phyloP scores from a whole-genome alignment of 2,888 invertebrate genomes.

The Drosophila vallismaia region DNA sequence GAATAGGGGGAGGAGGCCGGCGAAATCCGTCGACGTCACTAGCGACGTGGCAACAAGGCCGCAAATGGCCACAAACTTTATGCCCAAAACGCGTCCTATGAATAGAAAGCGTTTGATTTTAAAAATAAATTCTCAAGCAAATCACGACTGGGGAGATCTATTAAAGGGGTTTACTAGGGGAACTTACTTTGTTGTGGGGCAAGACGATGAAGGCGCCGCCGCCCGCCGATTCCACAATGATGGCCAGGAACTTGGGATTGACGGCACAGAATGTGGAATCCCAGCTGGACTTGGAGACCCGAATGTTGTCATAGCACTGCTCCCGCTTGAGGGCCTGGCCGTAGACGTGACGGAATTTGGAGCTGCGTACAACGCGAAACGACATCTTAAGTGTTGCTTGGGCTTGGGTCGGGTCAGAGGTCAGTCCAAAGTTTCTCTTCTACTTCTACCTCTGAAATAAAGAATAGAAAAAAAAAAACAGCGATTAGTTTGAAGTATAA shows the following conservation, averaged over 20 bases:
- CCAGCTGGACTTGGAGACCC: slow-evolving; percentile 99
- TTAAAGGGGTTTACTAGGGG: neutral
- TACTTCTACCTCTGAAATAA: slow-evolving; percentile 23
- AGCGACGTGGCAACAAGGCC: slow-evolving; percentile 62
- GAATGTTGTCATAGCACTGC: slow-evolving; percentile 98
- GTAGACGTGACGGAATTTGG: slow-evolving; percentile 98
- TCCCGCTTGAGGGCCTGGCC: slow-evolving; percentile 94
- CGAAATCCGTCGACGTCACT: slow-evolving; percentile 67
- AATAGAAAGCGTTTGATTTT: slow-evolving; percentile 52
- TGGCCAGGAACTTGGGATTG: slow-evolving; percentile 98
- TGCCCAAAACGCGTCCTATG: slow-evolving; percentile 57
- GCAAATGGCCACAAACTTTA: slow-evolving; percentile 63
- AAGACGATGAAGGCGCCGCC: slow-evolving; percentile 98
- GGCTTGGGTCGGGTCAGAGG: slow-evolving; percentile 28
- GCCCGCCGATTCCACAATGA: slow-evolving; percentile 98
- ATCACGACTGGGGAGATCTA: neutral
- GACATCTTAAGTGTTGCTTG: slow-evolving; percentile 88
- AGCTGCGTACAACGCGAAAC: slow-evolving; percentile 98
- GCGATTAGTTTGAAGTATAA: slow-evolving; percentile 15
- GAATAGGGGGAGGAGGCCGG: slow-evolving; percentile 9
- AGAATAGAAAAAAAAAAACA: neutral
- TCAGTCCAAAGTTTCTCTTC: slow-evolving; percentile 35
- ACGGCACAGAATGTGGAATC: slow-evolving; percentile 99
- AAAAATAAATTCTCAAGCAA: slow-evolving; percentile 27
- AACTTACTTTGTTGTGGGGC: slow-evolving; percentile 93